Conservation (phyloP, 2,113 vertebrate species). For the Anarrhichthys ocellatus region DNA sequence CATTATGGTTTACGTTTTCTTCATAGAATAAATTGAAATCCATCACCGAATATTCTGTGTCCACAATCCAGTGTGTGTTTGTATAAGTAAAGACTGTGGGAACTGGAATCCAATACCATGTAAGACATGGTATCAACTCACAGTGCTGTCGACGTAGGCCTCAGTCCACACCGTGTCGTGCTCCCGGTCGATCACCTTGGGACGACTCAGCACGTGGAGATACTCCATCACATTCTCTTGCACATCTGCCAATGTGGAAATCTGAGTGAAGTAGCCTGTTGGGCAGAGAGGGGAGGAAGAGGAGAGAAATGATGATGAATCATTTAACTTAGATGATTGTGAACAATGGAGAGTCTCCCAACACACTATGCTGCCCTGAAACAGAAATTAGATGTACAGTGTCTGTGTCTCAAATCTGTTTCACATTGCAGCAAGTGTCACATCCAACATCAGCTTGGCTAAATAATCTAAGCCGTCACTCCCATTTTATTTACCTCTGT, state of each 20-base stretch:
- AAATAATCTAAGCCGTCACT: constrained; percentile 1
- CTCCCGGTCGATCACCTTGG: constrained; percentile 98
- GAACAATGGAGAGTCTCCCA: not conserved
- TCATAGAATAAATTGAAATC: not conserved
- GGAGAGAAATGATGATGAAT: constrained; percentile 2
- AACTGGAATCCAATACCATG: constrained; percentile 13
- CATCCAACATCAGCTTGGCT: constrained; percentile 8
- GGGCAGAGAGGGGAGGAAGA: constrained; percentile 32
- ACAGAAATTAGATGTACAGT: not conserved
- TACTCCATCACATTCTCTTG: constrained; percentile 99
- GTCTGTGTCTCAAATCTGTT: not conserved
- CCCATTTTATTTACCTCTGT: constrained; percentile 23
- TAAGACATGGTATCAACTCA: constrained; percentile 83
- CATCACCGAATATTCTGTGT: not conserved
- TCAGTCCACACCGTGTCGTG: constrained; percentile 98
- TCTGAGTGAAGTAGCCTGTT: constrained; percentile 97
- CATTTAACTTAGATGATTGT: not conserved
- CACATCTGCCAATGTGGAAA: constrained; percentile 97
- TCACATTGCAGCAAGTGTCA: constrained; percentile 10
- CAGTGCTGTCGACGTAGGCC: constrained; percentile 97
- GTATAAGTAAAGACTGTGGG: not conserved
- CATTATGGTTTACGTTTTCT: not conserved
- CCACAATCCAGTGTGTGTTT: not conserved
- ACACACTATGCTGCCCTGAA: not conserved
- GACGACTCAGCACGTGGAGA: constrained; percentile 96